A percentile compares a stretch with the other conserved stretches of the same genome.
Conservation (phyloP, 2,888 invertebrate genomes). For the Ectobius pallidus region DNA sequence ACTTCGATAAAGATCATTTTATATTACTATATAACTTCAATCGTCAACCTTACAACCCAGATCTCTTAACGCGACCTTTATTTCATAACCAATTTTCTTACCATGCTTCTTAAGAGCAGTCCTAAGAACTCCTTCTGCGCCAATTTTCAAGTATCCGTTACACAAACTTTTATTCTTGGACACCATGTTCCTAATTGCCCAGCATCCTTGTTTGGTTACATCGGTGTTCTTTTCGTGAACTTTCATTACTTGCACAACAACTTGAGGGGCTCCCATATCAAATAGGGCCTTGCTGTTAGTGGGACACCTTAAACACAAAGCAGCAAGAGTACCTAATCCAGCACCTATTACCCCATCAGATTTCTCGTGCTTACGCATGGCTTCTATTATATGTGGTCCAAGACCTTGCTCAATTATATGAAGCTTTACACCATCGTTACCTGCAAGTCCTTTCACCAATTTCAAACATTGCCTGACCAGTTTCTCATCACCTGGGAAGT, state of each 20-base stretch:
- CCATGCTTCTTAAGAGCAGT: constrained; percentile 62
- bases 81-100: constrained; percentile 72
- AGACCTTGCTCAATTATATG: constrained; percentile 76
- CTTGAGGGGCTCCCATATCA: constrained; percentile 72
- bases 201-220: constrained; percentile 81
- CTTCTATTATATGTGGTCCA: constrained; percentile 71
- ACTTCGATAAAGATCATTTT: too few species aligned
- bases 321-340: constrained; percentile 75
- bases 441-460: constrained; percentile 78
- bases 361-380: constrained; percentile 66
- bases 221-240: constrained; percentile 66
- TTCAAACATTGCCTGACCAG: constrained; percentile 57
- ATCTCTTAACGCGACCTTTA: constrained; percentile 85
- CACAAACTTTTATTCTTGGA: constrained; percentile 75
- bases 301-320: constrained; percentile 74
- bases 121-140: constrained; percentile 73
- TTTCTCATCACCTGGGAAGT: constrained; percentile 60
- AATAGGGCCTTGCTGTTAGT: constrained; percentile 73
- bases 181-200: constrained; percentile 89
- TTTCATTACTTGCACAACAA: constrained; percentile 74
- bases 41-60: constrained; percentile 83
- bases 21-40: too few species aligned
- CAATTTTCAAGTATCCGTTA: constrained; percentile 70
- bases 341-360: constrained; percentile 48
- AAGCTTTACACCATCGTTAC: constrained; percentile 84